Evolutionary conservation across 2,797 vertebrate species (phyloP).

Genomic region (Sebastes oblongus): DNA sequence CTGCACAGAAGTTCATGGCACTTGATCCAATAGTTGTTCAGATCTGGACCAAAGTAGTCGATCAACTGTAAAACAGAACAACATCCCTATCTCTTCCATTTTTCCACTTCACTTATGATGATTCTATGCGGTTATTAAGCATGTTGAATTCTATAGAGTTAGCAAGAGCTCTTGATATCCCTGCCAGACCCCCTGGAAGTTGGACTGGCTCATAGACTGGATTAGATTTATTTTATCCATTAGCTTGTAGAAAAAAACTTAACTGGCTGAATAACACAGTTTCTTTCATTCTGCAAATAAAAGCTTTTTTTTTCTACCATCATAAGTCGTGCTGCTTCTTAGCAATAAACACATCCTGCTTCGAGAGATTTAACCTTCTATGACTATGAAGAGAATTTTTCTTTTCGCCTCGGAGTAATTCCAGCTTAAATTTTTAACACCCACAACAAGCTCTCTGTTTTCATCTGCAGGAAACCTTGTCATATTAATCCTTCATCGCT

Average conservation of each 20-base stretch:
- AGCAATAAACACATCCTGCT: slow-evolving; percentile 56
- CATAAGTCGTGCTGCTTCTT: slow-evolving; percentile 26
- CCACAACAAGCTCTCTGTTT: slow-evolving; percentile 28
- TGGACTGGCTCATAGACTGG: not conserved
- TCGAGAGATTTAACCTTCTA: slow-evolving; percentile 29
- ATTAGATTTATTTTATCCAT: not conserved
- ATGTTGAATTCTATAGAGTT: not conserved
- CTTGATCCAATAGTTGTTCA: too few species aligned
- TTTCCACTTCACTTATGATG: not conserved
- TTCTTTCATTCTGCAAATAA: slow-evolving; percentile 3
- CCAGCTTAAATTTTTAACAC: slow-evolving; percentile 44
- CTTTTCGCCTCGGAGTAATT: slow-evolving; percentile 27
- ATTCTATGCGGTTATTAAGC: not conserved
- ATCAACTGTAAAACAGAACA: not conserved
- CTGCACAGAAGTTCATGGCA: too few species aligned
- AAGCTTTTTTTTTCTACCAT: not conserved
- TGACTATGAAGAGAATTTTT: slow-evolving; percentile 39
- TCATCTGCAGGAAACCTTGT: slow-evolving; percentile 44
- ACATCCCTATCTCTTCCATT: not conserved
- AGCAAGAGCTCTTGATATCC: not conserved
- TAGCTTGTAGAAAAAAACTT: not conserved
- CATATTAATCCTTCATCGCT: slow-evolving; percentile 53
- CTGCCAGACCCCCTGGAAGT: not conserved
- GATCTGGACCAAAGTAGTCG: not conserved
- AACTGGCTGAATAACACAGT: not conserved